A percentile compares a stretch with the other conserved stretches of the same genome.
Conservation (phyloP, 2,888 invertebrate genomes). For the Leptarthrus brevirostris region DNA sequence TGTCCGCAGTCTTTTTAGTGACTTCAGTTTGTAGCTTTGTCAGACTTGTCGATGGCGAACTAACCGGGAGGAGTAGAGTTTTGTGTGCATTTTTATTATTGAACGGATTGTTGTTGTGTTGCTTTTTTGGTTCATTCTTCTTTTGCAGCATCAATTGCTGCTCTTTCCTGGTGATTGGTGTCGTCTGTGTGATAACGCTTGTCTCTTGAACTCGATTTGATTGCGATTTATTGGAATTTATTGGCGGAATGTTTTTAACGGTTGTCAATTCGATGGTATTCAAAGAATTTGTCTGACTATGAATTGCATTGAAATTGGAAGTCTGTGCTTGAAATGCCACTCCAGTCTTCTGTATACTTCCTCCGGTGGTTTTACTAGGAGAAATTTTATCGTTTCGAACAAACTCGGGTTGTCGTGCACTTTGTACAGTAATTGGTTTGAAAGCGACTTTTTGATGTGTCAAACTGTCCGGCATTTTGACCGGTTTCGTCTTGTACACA, state of each 20-base stretch:
- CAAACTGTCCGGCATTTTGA: background rate
- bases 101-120: background rate
- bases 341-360: background rate
- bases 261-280: constrained; percentile 6
- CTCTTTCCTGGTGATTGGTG: constrained; percentile 53
- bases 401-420: background rate
- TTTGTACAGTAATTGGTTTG: constrained; percentile 8
- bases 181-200: constrained; percentile 3
- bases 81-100: background rate
- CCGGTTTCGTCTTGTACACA: constrained; percentile 73
- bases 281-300: background rate
- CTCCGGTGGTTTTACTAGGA: background rate
- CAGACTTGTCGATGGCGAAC: background rate
- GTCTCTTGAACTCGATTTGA: constrained; percentile 9
- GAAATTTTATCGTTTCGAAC: background rate
- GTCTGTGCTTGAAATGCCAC: constrained; percentile 13
- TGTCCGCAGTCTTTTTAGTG: background rate
- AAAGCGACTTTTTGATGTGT: background rate
- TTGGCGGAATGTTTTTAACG: background rate
- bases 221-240: background rate
- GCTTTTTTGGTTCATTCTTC: too few species aligned
- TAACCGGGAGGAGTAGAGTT: background rate
- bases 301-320: too few species aligned
- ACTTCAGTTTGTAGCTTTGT: background rate
- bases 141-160: background rate